Conservation (phyloP, 2,113 vertebrate genomes). For the Labeo catla region DNA sequence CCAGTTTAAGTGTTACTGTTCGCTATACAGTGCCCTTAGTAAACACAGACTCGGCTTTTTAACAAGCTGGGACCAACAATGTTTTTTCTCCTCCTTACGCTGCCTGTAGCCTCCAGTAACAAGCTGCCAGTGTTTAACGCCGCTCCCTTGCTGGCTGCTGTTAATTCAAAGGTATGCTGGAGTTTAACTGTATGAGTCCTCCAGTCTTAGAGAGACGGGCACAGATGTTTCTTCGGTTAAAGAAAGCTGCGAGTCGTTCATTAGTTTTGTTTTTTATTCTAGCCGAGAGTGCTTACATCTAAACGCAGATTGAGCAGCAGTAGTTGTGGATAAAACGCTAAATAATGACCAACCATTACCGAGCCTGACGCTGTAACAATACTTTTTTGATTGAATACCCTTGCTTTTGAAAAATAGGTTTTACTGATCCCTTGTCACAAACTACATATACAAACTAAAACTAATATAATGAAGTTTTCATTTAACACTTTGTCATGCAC, state of each 20-base stretch:
- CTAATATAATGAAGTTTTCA: background rate
- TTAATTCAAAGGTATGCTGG: slow-evolving; percentile 51
- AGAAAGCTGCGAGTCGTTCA: slow-evolving; percentile 24
- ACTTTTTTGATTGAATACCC: slow-evolving; percentile 14
- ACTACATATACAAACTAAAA: background rate
- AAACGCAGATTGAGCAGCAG: slow-evolving; percentile 14
- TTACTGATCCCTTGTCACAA: background rate
- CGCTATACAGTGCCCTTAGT: slow-evolving; percentile 52
- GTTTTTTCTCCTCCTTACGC: slow-evolving; percentile 33
- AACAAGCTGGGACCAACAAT: slow-evolving; percentile 53
- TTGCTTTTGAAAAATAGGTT: background rate
- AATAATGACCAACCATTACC: slow-evolving; percentile 13
- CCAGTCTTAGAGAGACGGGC: slow-evolving; percentile 4
- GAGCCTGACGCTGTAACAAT: slow-evolving; percentile 2
- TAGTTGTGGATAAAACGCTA: slow-evolving; percentile 4
- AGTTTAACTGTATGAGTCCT: slow-evolving; percentile 41
- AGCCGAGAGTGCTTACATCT: background rate
- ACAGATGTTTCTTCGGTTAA: slow-evolving; percentile 4
- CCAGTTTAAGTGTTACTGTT: slow-evolving; percentile 61
- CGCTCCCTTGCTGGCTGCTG: slow-evolving; percentile 2
- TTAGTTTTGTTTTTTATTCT: slow-evolving; percentile 23
- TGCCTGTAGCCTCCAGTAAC: slow-evolving; percentile 54
- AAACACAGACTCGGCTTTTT: slow-evolving; percentile 55
- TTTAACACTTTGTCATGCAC: background rate
- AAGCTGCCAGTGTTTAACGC: slow-evolving; percentile 52